Percentiles rank a stretch among this genome's conserved stretches.
phyloP scores from a whole-genome alignment of 2,113 vertebrate genomes.

The Himantopus leucocephalus region DNA sequence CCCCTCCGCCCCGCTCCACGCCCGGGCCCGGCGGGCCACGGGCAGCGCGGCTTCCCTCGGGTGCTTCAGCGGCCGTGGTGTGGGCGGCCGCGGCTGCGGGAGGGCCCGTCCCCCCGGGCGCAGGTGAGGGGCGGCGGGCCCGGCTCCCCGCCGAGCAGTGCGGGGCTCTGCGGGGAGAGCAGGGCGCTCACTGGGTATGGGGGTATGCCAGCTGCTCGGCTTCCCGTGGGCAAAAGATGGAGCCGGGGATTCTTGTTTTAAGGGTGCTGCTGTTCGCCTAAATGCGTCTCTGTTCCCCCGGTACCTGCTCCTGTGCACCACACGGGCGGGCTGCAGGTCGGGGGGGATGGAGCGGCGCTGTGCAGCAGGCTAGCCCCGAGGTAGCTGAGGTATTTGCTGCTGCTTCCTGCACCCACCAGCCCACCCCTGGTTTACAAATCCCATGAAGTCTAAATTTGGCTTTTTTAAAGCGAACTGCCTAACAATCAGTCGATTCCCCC shows the following conservation, averaged over 20 bases:
- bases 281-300: rapidly evolving
- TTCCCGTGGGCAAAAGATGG: rapidly evolving
- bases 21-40: background rate
- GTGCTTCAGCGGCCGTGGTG: background rate
- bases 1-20: background rate
- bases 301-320: rapidly evolving
- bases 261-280: rapidly evolving
- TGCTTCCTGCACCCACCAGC: background rate
- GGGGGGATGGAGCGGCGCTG: rapidly evolving
- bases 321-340: too few species aligned
- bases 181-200: rapidly evolving
- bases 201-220: background rate
- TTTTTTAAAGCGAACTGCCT: background rate
- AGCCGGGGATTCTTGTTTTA: rapidly evolving
- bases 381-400: background rate
- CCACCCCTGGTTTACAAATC: rapidly evolving
- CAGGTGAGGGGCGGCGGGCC: too few species aligned
- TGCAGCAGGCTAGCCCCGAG: background rate
- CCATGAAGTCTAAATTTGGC: background rate
- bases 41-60: background rate
- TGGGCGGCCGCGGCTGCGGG: background rate
- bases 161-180: background rate
- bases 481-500: background rate
- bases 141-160: too few species aligned
- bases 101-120: rapidly evolving